These are phyloP conservation scores for Pangasianodon hypophthalmus DNA, from an alignment of 2,113 vertebrate species.

Conservation along the genomic window DNA sequence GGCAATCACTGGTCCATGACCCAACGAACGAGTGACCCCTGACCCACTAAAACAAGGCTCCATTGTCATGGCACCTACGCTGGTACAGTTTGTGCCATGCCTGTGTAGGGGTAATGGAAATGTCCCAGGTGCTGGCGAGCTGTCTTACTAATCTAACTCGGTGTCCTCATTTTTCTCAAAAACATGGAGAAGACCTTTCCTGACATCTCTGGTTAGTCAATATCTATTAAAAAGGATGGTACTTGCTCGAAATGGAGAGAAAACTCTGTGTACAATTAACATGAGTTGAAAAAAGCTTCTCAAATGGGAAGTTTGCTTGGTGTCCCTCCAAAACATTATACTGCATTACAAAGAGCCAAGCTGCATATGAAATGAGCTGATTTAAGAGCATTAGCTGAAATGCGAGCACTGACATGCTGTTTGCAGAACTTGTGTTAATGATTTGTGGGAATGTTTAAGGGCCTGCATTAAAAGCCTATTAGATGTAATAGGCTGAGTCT, in stretches of 20 bases:
- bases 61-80: constrained; percentile 56
- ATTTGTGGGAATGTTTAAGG: constrained; percentile 54
- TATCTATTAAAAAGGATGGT: not conserved
- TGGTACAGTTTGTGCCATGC: constrained; percentile 39
- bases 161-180: constrained; percentile 10
- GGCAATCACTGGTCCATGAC: constrained; percentile 24
- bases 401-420: constrained; percentile 10
- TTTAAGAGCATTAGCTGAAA: not conserved
- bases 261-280: not conserved
- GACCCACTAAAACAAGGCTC: constrained; percentile 49
- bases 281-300: not conserved
- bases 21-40: constrained; percentile 31
- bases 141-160: constrained; percentile 5
- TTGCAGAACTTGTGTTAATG: constrained; percentile 58
- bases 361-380: constrained; percentile 2
- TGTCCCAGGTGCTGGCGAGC: constrained; percentile 41
- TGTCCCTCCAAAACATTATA: not conserved
- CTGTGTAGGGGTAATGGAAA: constrained; percentile 57
- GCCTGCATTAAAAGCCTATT: constrained; percentile 14
- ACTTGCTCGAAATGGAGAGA: not conserved
- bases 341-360: not conserved
- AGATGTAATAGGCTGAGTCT: not conserved
- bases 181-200: not conserved
- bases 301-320: not conserved
- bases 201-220: not conserved